Evolutionary conservation across 2,888 invertebrate genomes (phyloP), one percentile per base, ranked within the genome.

Genomic region (Julus scanicus): DNA sequence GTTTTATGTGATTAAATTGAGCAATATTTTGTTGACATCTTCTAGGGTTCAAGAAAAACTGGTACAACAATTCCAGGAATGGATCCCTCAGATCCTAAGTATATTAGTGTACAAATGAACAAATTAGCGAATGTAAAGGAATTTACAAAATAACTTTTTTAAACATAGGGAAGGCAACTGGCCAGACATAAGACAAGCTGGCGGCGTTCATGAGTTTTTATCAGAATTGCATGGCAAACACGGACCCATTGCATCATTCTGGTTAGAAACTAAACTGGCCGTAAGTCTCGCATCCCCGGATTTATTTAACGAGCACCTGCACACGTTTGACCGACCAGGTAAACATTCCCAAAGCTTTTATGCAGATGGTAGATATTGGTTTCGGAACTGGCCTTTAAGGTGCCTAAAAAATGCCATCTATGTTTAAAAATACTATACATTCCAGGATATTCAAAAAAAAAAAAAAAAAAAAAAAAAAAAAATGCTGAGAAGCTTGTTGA

Each of bases 131-230:
- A 5, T 71, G 71, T 29, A 20, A 4, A 11, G 20, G 29, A n/a
- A 71, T 71, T 71, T 11, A 71, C 29, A 20, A 71, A n/a, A 20
- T 71, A 2, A 29, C 4, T 1, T 29, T 71, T 63, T 20, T 84
- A 87, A 48, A 57, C 86, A 29, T 53, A 93, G 92, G 89, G 92
- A 92, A 90, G 93, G 93, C 6, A 93, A 93, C 89, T 86, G 92
- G 49, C 90, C 91, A 44, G 92, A 93, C 88, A 92, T 93, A 80
- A 89, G 87, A 4, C 90, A 91, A 84, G 91, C 92, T 83, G 93
- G 92, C n/a, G 92, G 92, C 89, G 90, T 93, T 4, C 92, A 92
- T 89, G 90, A 92, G 90, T 93, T 92, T 90, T 90, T 93, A 11
- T 71, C 90, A 39, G 90, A 91, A n/a, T 90, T 92, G 4, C 92